A percentile compares a stretch with the other conserved stretches of the same genome.
Evolutionary conservation across 1,140 invertebrate species (phyloP).

Genomic region (Lepeophtheirus salmonis): DNA sequence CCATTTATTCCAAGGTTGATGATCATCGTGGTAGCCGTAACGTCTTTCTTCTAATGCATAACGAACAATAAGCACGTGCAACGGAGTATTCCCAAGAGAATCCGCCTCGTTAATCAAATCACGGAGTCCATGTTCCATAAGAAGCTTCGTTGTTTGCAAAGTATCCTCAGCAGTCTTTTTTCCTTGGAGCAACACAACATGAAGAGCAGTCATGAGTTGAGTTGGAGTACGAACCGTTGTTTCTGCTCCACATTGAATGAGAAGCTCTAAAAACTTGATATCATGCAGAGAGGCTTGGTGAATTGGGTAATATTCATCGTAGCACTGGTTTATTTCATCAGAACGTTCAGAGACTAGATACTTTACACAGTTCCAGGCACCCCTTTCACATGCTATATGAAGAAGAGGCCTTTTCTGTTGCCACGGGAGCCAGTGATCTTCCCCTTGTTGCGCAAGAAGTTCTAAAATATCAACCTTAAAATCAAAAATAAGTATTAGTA

Average conservation of each 20-base stretch:
- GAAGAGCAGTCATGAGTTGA: slow-evolving; percentile 48
- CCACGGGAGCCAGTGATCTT: slow-evolving; percentile 43
- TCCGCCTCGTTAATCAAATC: slow-evolving; percentile 51
- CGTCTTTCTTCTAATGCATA: slow-evolving; percentile 48
- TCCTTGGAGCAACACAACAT: slow-evolving; percentile 33
- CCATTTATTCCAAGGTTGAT: slow-evolving; percentile 44
- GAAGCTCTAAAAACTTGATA: slow-evolving; percentile 41
- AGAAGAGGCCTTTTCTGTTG: slow-evolving; percentile 38
- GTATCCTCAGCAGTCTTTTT: slow-evolving; percentile 48
- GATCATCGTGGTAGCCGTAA: slow-evolving; percentile 37
- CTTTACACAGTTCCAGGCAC: slow-evolving; percentile 47
- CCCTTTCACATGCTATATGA: slow-evolving; percentile 44
- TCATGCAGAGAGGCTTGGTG: slow-evolving; percentile 48
- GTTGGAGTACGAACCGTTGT: slow-evolving; percentile 46
- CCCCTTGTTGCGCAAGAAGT: slow-evolving; percentile 42
- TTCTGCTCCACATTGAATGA: slow-evolving; percentile 42
- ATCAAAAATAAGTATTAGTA: too few species aligned
- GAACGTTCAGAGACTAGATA: slow-evolving; percentile 35
- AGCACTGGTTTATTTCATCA: slow-evolving; percentile 49
- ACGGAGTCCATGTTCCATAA: slow-evolving; percentile 41
- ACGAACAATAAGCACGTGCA: slow-evolving; percentile 41
- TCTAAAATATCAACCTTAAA: slow-evolving; percentile 34
- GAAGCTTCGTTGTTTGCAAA: slow-evolving; percentile 38
- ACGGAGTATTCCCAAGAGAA: slow-evolving; percentile 40
- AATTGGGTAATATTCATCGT: slow-evolving; percentile 54